Conservation (phyloP, 1,140 invertebrate genomes). For the Ruditapes philippinarum region DNA sequence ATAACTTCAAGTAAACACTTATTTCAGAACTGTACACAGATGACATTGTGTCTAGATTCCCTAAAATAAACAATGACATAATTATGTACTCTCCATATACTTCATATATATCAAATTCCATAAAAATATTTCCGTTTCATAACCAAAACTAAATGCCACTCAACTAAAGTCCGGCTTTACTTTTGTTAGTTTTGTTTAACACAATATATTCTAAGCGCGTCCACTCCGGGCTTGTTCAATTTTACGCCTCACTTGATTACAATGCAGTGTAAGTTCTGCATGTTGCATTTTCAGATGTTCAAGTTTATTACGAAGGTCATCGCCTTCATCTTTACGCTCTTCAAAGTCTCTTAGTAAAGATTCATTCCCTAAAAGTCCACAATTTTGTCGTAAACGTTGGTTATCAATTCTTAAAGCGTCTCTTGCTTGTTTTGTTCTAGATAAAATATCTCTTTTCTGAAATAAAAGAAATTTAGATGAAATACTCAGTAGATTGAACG, state of each 20-base stretch:
- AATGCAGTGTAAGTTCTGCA: constrained; percentile 85
- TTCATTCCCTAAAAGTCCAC: constrained; percentile 86
- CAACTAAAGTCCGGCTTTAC: too few species aligned
- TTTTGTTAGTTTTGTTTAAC: too few species aligned
- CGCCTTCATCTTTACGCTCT: constrained; percentile 84
- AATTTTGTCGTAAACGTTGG: constrained; percentile 83
- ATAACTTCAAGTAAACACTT: too few species aligned
- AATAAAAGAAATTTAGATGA: too few species aligned
- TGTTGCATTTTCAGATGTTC: constrained; percentile 85
- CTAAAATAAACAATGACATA: too few species aligned
- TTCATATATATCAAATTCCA: too few species aligned
- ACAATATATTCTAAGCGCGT: constrained; percentile 18
- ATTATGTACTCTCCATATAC: too few species aligned
- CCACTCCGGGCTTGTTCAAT: constrained; percentile 82
- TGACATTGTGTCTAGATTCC: too few species aligned
- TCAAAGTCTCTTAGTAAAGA: constrained; percentile 86
- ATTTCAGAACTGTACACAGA: too few species aligned
- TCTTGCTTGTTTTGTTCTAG: constrained; percentile 85
- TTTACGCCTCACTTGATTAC: constrained; percentile 84
- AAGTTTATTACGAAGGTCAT: constrained; percentile 81
- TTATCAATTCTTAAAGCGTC: constrained; percentile 86
- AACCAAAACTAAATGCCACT: too few species aligned
- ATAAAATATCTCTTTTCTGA: constrained; percentile 86
- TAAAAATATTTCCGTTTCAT: too few species aligned
- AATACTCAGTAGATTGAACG: too few species aligned